Evolutionary conservation across 2,113 vertebrate species (phyloP).

Genomic region (Conger conger): DNA sequence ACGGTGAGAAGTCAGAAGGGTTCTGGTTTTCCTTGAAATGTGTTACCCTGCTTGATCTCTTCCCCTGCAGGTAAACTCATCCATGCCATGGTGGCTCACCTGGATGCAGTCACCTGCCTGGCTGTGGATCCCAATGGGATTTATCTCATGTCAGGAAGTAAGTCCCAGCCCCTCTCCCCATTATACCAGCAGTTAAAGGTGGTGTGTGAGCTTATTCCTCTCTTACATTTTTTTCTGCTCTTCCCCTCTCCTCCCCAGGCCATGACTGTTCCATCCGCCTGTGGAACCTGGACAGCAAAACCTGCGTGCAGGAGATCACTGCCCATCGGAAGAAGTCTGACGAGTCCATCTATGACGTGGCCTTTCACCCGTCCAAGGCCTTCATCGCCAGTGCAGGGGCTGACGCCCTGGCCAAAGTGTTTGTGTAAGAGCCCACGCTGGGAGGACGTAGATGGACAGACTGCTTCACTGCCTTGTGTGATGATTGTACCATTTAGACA

Average conservation of each 20-base stretch:
- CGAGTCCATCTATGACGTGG: conserved; percentile 98
- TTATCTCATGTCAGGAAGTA: conserved; percentile 99
- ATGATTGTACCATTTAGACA: conserved; percentile 73
- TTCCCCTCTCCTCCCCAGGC: conserved; percentile 66
- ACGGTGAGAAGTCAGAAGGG: too few relatives aligned
- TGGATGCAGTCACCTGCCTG: conserved; percentile 97
- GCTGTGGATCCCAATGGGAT: conserved; percentile 98
- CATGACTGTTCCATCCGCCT: conserved; percentile 98
- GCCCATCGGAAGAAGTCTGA: conserved; percentile 98
- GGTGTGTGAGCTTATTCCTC: not conserved
- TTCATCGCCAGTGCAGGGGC: conserved; percentile 97
- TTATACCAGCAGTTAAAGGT: not conserved
- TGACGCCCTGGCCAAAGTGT: conserved; percentile 97
- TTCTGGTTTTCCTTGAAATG: too few relatives aligned
- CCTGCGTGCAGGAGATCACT: conserved; percentile 98
- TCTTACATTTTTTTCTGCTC: not conserved
- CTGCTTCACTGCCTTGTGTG: conserved; percentile 81
- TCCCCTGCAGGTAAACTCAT: conserved; percentile 87
- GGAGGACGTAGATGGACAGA: conserved; percentile 69
- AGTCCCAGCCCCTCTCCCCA: conserved; percentile 55
- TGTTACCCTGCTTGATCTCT: not conserved
- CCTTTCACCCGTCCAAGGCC: conserved; percentile 98
- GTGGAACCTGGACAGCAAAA: conserved; percentile 99
- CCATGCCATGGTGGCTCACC: conserved; percentile 98
- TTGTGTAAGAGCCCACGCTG: conserved; percentile 79